Percentiles rank a stretch among this genome's conserved stretches.
Conservation (phyloP, 2,797 vertebrate species). For the Mycteria americana region DNA sequence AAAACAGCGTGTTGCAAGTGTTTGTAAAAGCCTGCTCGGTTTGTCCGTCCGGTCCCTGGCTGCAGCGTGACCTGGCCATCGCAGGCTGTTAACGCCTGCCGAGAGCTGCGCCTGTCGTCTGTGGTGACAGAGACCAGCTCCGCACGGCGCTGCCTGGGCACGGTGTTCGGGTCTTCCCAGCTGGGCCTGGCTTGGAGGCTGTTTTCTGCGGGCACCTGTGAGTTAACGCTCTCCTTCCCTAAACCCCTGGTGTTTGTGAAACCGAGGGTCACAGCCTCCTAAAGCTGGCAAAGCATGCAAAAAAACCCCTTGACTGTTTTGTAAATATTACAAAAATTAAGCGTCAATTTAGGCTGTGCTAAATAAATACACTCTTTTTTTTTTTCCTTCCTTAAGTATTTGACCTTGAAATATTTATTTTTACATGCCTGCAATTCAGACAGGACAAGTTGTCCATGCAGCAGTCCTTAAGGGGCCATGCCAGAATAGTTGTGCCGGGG, state of each 20-base stretch:
- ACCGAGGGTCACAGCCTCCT: background rate
- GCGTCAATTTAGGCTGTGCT: background rate
- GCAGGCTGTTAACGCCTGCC: fast-evolving
- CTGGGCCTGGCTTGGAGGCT: background rate
- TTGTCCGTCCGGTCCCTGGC: background rate
- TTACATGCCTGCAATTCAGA: background rate
- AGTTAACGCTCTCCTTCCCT: background rate
- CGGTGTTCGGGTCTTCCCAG: fast-evolving
- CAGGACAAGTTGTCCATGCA: background rate
- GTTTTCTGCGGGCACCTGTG: background rate
- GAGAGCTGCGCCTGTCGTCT: background rate
- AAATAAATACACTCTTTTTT: background rate
- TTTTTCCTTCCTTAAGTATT: background rate
- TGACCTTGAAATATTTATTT: conserved; percentile 16
- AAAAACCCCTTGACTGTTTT: background rate
- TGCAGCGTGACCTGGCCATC: background rate
- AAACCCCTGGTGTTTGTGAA: background rate
- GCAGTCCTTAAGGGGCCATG: background rate
- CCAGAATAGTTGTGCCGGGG: background rate
- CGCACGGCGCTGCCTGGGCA: background rate
- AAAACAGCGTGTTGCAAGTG: fast-evolving
- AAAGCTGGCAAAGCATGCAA: background rate
- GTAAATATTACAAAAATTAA: background rate
- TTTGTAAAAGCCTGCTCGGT: background rate
- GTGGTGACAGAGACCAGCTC: background rate